Evolutionary conservation across 2,888 invertebrate genomes (phyloP).

Genomic region (Holacanthella duospinosa): DNA sequence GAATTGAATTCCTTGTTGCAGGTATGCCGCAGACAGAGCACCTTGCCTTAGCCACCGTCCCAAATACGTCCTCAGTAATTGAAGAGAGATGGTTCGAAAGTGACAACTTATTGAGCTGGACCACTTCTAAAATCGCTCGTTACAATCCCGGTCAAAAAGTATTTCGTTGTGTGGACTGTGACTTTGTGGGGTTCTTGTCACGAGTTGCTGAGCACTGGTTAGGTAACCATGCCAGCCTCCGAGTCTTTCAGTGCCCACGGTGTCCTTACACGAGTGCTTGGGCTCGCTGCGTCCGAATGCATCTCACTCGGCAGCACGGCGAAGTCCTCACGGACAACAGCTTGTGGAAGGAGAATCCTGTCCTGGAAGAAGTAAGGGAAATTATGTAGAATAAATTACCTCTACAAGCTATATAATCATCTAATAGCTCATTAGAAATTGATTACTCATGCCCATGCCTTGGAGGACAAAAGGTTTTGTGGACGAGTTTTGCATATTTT

Average conservation of each 20-base stretch:
- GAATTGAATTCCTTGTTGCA: too few relatives aligned
- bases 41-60: background rate
- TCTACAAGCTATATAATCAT: background rate
- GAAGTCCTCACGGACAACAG: slow-evolving; percentile 48
- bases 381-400: background rate
- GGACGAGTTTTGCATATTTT: too few relatives aligned
- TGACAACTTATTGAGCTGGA: slow-evolving; percentile 61
- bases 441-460: too few relatives aligned
- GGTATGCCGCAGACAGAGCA: background rate
- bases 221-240: slow-evolving; percentile 58
- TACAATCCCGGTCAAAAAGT: slow-evolving; percentile 66
- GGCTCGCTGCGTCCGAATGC: slow-evolving; percentile 63
- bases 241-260: slow-evolving; percentile 54
- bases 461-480: too few relatives aligned
- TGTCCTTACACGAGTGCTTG: slow-evolving; percentile 66
- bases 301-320: slow-evolving; percentile 61
- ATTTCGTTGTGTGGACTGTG: slow-evolving; percentile 64
- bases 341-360: slow-evolving; percentile 57
- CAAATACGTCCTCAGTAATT: slow-evolving; percentile 16
- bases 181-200: slow-evolving; percentile 62
- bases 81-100: slow-evolving; percentile 55
- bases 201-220: slow-evolving; percentile 67
- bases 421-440: background rate
- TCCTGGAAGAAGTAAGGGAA: slow-evolving; percentile 53
- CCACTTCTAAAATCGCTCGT: slow-evolving; percentile 66